A percentile compares a stretch with the other conserved stretches of the same genome.
Conservation (phyloP, 92 coral and sea anemone species). For the Heliopora coerulea region DNA sequence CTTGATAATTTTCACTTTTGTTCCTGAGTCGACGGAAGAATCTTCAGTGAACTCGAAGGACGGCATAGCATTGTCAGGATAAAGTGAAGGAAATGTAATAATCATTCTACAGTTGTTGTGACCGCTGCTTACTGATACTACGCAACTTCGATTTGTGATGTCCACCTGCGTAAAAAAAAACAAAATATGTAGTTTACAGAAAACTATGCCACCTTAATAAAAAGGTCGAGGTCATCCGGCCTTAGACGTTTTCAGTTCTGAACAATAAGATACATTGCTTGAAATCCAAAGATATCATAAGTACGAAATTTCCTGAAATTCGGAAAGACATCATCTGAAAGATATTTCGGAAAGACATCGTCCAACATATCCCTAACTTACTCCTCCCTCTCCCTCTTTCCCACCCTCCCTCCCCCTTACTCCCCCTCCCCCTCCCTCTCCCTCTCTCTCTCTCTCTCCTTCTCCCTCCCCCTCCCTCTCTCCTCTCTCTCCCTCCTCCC, state of each 20-base stretch:
- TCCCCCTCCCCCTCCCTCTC: constrained; percentile 32
- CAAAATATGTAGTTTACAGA: no score
- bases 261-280: no score
- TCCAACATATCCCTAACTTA: no score
- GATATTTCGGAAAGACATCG: no score
- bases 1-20: constrained; percentile 86
- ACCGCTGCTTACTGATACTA: constrained; percentile 78
- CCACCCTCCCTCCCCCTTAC: constrained; percentile 22
- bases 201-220: no score
- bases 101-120: constrained; percentile 65
- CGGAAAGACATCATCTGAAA: no score
- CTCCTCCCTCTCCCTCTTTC: constrained; percentile 45
- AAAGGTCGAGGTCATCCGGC: no score
- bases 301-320: background rate
- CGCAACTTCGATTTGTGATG: constrained; percentile 88
- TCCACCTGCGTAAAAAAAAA: no score
- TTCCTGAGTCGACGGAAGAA: constrained; percentile 69
- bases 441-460: constrained; percentile 18
- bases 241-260: no score
- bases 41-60: constrained; percentile 88
- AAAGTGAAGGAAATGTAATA: constrained; percentile 83
- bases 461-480: constrained; percentile 38
- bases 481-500: background rate
- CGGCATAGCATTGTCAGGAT: constrained; percentile 92
- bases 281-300: background rate